Evolutionary conservation across 2,888 invertebrate species (phyloP), one percentile per base, ranked within the genome.

Genomic region (Metalampra italica): DNA sequence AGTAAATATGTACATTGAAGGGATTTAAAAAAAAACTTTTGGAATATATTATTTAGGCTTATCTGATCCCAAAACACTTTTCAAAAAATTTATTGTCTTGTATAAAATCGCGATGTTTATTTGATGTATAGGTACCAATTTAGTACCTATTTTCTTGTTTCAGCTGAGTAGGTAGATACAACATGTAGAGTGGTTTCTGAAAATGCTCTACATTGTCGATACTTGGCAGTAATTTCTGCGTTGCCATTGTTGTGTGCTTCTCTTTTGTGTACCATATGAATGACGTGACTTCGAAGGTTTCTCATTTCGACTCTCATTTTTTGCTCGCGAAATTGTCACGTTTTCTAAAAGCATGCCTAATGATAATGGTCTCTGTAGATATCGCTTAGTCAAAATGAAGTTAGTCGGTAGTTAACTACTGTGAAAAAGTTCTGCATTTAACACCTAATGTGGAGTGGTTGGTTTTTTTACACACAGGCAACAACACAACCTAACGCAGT

Each of bases 201-300:
- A 71, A 74, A 71, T 71, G 69, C 66, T 71, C 66, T 62, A 48
- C 61, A 59, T 60, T 67, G 64, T 72, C 70, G 68, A 74, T 73
- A 71, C 70, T 73, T 68, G 63, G 63, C 64, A 58, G 73, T 73
- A 70, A 75, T 76, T 76, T 70, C 71, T 66, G 68, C 66, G 66
- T 66, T 68, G 64, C 74, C 60, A 74, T 75, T 76, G 74, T 73
- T 69, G 57, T 59, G 62, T 62, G 62, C 53, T 58, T 59, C 65
- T 57, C 68, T 75, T 71, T 72, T 74, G 65, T 68, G 64, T 75
- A 66, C 62, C 64, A 64, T 56, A 63, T 68, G 69, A 69, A 68
- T 69, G 64, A 66, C 60, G 62, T 61, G 66, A 66, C 60, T 70
- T 60, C 54, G 62, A 55, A 54, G 61, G 61, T 63, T 68, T 68